Evolutionary conservation across 1,140 invertebrate species (phyloP), one percentile per base, ranked within the genome.

Genomic region (Tribolium madens): DNA sequence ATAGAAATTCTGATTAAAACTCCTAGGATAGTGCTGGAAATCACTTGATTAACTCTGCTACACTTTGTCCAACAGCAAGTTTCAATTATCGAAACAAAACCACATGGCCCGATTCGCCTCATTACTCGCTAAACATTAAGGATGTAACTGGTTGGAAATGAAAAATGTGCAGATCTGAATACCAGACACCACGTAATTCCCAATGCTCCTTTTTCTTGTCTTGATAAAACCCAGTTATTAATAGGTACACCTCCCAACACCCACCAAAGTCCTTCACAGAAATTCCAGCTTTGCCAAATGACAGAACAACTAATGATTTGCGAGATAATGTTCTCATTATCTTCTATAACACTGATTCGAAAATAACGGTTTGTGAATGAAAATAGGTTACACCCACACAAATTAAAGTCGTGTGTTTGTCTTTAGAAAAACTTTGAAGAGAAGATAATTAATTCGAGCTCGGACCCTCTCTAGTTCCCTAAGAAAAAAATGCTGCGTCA

Each of bases 171-270:
- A 60, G 14, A 18, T 26, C 7, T 10, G 7, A 60, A 31, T 60
- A n/a, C 53, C 53, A 60, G 53, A 18, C 18, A 10, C 17, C 18
- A 26, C 53, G 53, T 60, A 21, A 31, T 21, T 60, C 21, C 17
- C n/a, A n/a, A n/a, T n/a, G n/a, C n/a, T n/a, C n/a, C 53, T 60
- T 57, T 57, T 57, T 57, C 52, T 57, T 57, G 18, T 57, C 52
- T 18, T 15, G 53, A 60, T 31, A 60, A 60, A 60, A 26, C 7
- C 10, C 17, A 71, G 42, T 42, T 71, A 71, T 71, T 71, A 71
- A 71, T 71, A 71, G 68, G 36, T 18, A 17, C 68, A 71, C 46
- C 17, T 71, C 42, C 47, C 18, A 18, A 71, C 69, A 42, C 69
- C 69, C 69, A 71, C 69, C 47, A 18, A n/a, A 36, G 36, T 10